phyloP scores from a whole-genome alignment of 1,140 invertebrate genomes.

The Eueides isabella region DNA sequence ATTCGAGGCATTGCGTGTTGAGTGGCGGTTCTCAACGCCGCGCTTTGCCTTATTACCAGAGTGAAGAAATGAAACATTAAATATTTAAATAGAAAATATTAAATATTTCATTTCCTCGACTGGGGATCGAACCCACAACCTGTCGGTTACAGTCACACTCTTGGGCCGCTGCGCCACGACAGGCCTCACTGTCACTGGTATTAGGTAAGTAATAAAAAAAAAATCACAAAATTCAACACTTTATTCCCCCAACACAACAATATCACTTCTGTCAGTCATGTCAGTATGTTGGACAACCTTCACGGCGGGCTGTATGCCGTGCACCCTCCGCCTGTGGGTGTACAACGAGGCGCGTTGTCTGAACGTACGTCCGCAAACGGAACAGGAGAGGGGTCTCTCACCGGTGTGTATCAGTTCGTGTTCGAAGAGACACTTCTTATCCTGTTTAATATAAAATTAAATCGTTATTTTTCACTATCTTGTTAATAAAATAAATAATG shows the following conservation, averaged over 20 bases:
- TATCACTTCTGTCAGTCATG: neutral
- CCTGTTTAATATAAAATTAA: slow-evolving; percentile 43
- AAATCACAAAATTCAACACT: neutral
- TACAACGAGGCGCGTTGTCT: slow-evolving; percentile 57
- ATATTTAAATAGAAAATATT: too few species aligned
- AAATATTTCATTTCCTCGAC: too few species aligned
- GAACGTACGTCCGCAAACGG: slow-evolving; percentile 77
- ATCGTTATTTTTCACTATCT: too few species aligned
- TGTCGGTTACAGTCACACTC: too few species aligned
- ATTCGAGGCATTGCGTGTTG: too few species aligned
- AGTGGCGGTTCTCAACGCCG: too few species aligned
- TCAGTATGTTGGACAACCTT: neutral
- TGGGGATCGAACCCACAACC: too few species aligned
- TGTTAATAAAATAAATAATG: too few species aligned
- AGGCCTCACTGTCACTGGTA: too few species aligned
- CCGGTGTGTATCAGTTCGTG: slow-evolving; percentile 83
- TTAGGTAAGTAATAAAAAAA: neutral
- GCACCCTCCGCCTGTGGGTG: slow-evolving; percentile 54
- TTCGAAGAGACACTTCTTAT: slow-evolving; percentile 60
- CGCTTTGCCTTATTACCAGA: too few species aligned
- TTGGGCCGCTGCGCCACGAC: too few species aligned
- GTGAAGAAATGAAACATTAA: too few species aligned
- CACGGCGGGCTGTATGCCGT: slow-evolving; percentile 28
- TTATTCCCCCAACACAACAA: neutral
- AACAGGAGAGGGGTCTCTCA: slow-evolving; percentile 83